Base-by-base conservation (phyloP, 2,888 invertebrate genomes). In the Ditula angustiorana region DNA sequence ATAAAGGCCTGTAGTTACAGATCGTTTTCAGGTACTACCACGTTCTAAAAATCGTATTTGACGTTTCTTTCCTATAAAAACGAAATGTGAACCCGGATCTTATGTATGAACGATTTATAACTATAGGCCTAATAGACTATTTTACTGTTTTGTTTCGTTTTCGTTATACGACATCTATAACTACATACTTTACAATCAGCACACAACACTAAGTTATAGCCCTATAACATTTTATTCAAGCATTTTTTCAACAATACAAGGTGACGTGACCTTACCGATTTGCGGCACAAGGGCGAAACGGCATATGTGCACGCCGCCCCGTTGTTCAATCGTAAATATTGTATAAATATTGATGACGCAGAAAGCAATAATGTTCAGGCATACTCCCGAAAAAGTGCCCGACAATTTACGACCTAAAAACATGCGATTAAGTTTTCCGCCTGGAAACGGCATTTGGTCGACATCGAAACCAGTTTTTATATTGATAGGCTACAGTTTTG, bases 331-430 rank as follows among this genome's bases (percentile, higher is more conserved):
- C 86, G 85, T 88, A 87, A 88, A 88, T 82, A 86, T 83, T 82
- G 83, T 82, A 88, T 90, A 88, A 89, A 90, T 89, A 89, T 89
- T 89, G 88, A 89, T 88, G 87, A 86, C 81, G 80, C 82, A 86
- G 85, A 88, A 88, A 79, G 81, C 86, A 82, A 87, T 88, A 87
- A 86, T 83, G 81, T 84, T 81, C 86, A 87, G 87, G 82, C 87
- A 73, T 84, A 87, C 84, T 84, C 79, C 85, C 86, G 81, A 88
- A 87, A 87, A 87, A 87, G 83, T 84, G 82, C 77, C 83, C 85
- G 70, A 69, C 70, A 82, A 84, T 88, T 87, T 88, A 90, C 81
- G 86, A 85, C 69, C 77, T 77, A 82, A 85, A 85, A 87, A 87
- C 88, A 89, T 86, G 88, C 88, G 83, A 88, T 82, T 83, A 85